Evolutionary conservation across 2,888 invertebrate genomes (phyloP).

Genomic region (Scrobipalpa costella): DNA sequence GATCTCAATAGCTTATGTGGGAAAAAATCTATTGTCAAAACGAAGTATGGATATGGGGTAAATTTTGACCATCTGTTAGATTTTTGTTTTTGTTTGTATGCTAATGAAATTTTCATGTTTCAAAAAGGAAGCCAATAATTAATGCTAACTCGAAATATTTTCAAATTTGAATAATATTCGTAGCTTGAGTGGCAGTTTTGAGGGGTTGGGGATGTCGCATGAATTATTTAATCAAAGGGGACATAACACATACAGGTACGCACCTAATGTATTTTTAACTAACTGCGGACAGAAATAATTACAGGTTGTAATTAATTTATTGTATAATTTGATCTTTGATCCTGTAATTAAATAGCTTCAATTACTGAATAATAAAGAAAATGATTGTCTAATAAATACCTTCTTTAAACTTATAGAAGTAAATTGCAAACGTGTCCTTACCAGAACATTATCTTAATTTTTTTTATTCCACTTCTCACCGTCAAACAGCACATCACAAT

Average conservation of each 20-base stretch:
- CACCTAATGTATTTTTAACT: constrained; percentile 1
- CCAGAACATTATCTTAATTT: neutral
- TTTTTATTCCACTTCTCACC: neutral
- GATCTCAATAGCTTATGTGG: constrained; percentile 43
- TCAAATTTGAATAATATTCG: constrained; percentile 14
- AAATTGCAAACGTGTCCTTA: neutral
- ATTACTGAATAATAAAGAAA: no score
- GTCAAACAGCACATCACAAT: neutral
- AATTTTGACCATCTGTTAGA: constrained; percentile 63
- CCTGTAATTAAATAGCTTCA: neutral
- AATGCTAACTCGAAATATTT: constrained; percentile 20
- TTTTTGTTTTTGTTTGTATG: constrained; percentile 47
- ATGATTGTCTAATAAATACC: no score
- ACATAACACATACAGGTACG: neutral
- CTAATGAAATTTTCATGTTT: constrained; percentile 54
- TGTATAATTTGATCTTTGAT: neutral
- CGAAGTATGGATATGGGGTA: constrained; percentile 51
- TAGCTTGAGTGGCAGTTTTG: neutral
- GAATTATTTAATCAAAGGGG: neutral
- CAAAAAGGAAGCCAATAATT: constrained; percentile 21
- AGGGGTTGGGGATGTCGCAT: neutral
- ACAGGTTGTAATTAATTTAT: neutral
- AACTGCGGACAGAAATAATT: constrained; percentile 4
- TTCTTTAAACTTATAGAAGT: no score
- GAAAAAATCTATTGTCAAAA: constrained; percentile 52